These are phyloP conservation scores for Hepsetus odoe DNA, from an alignment of 2,113 vertebrate genomes.

Conservation along the genomic window DNA sequence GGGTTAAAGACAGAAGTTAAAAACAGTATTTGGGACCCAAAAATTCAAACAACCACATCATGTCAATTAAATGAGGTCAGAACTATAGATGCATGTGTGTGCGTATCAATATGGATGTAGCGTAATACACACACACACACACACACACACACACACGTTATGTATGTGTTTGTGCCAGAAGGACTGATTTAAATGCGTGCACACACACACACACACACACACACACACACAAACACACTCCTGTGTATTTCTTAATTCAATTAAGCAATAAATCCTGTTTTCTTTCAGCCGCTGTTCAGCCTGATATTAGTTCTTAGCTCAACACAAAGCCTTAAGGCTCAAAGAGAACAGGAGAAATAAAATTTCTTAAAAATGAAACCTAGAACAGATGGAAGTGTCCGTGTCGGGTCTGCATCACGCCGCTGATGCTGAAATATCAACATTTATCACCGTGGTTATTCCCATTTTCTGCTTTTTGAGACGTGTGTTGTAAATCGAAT, in stretches of 20 bases:
- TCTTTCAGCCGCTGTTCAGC: neutral
- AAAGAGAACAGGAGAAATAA: conserved; percentile 29
- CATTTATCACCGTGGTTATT: neutral
- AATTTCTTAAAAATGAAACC: neutral
- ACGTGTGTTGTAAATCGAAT: neutral
- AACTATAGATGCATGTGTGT: too few relatives aligned
- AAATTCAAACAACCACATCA: too few relatives aligned
- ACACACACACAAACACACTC: too few relatives aligned
- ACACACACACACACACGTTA: too few relatives aligned
- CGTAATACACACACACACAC: too few relatives aligned
- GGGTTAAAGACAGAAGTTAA: too few relatives aligned
- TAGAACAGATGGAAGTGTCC: neutral
- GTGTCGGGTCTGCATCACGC: neutral
- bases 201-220: too few relatives aligned
- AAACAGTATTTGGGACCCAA: too few relatives aligned
- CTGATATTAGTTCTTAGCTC: neutral
- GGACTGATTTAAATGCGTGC: too few relatives aligned
- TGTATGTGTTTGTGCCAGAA: too few relatives aligned
- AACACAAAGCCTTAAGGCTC: neutral
- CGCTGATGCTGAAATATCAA: neutral
- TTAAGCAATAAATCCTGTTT: neutral
- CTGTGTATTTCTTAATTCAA: neutral
- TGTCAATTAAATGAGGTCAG: neutral
- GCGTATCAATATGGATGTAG: too few relatives aligned
- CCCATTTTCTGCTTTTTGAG: conserved; percentile 5